A percentile compares a stretch with the other conserved stretches of the same genome.
Evolutionary conservation across 2,888 invertebrate genomes (phyloP).

Genomic region (Hymenopus coronatus): DNA sequence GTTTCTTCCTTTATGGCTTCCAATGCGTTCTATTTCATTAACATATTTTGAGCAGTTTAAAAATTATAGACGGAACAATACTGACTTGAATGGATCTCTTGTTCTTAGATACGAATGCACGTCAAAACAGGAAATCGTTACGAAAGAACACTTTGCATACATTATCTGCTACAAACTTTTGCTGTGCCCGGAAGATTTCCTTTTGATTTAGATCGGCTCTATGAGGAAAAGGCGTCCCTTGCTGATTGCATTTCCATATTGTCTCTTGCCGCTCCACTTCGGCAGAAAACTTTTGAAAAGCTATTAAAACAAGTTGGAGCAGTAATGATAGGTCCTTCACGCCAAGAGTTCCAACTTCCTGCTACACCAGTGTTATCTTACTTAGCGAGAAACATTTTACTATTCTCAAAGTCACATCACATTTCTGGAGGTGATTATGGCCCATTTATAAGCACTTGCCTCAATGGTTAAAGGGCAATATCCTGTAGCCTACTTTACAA

Average conservation of each 20-base stretch:
- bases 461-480: not conserved
- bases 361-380: not conserved
- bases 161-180: no score
- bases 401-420: not conserved
- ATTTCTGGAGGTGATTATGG: not conserved
- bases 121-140: no score
- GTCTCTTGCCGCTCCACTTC: not conserved
- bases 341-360: not conserved
- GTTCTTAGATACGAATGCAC: no score
- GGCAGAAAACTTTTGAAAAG: not conserved
- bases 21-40: no score
- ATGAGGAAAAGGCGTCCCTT: not conserved
- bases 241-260: not conserved
- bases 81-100: no score
- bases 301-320: not conserved
- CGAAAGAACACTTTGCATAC: no score
- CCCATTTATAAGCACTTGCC: not conserved
- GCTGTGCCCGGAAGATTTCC: not conserved
- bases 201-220: not conserved
- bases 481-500: not conserved
- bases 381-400: not conserved
- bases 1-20: no score
- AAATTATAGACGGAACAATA: no score
- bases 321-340: not conserved
- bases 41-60: no score